Conservation (phyloP, 2,113 vertebrate genomes). For the Maccullochella peelii region DNA sequence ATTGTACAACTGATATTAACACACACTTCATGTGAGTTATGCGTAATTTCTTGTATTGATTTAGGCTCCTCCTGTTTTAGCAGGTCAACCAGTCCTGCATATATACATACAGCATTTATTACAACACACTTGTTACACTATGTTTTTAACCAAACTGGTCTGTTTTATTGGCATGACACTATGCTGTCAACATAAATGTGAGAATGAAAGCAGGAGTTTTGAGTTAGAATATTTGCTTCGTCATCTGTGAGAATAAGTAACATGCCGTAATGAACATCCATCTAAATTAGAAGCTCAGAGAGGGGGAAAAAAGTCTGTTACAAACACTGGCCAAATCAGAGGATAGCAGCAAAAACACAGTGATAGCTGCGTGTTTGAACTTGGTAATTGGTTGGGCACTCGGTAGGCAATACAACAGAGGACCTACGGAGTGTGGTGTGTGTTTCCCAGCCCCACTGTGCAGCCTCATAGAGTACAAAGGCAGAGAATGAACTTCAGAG, state of each 20-base stretch:
- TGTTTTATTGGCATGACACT: not conserved
- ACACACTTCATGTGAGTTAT: not conserved
- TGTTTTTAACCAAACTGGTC: not conserved
- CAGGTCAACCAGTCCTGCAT: not conserved
- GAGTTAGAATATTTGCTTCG: conserved; percentile 40
- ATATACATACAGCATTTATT: not conserved
- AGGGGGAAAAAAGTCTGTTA: conserved; percentile 36
- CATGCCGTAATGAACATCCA: conserved; percentile 48
- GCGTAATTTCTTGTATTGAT: not conserved
- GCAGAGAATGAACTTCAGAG: conserved; percentile 80
- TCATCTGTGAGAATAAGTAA: conserved; percentile 55
- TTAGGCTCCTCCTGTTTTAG: not conserved
- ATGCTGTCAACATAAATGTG: not conserved
- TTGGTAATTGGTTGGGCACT: conserved; percentile 80
- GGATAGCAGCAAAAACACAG: conserved; percentile 57
- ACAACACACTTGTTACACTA: not conserved
- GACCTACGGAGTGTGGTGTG: conserved; percentile 74
- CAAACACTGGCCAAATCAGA: conserved; percentile 73
- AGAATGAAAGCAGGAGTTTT: not conserved
- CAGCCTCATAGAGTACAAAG: conserved; percentile 75
- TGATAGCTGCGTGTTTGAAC: conserved; percentile 79
- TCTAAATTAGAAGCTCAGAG: conserved; percentile 58
- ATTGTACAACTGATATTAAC: not conserved
- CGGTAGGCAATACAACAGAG: conserved; percentile 76
- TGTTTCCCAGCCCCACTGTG: conserved; percentile 78